A percentile compares a stretch with the other conserved stretches of the same genome.
Evolutionary conservation across 2,113 vertebrate genomes (phyloP).

Genomic region (Paralichthys olivaceus): DNA sequence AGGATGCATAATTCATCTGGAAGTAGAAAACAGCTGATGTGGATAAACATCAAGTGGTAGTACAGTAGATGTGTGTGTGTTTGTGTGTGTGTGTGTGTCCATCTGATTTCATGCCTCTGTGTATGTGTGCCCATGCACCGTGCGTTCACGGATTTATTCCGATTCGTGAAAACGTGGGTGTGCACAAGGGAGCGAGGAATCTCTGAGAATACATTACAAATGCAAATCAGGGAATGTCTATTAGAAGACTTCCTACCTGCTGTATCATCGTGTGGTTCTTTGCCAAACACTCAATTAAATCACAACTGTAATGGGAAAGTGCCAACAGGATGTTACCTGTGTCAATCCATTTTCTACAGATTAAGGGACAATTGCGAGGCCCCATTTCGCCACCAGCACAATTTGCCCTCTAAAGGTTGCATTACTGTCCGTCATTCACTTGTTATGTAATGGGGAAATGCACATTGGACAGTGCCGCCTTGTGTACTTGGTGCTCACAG

Average conservation of each 20-base stretch:
- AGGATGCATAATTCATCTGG: constrained; percentile 71
- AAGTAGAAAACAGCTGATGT: constrained; percentile 70
- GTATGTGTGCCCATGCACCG: neutral
- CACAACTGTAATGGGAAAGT: constrained; percentile 52
- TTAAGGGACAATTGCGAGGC: constrained; percentile 33
- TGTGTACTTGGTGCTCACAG: constrained; percentile 50
- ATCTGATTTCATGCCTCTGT: neutral
- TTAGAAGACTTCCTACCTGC: constrained; percentile 24
- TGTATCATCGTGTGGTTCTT: constrained; percentile 16
- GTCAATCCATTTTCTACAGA: constrained; percentile 62
- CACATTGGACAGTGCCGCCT: constrained; percentile 42
- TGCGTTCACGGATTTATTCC: constrained; percentile 12
- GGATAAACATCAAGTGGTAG: constrained; percentile 51
- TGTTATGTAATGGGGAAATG: constrained; percentile 66
- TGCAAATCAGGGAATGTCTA: constrained; percentile 54
- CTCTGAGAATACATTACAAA: constrained; percentile 54
- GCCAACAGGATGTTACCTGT: constrained; percentile 42
- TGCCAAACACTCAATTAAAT: constrained; percentile 63
- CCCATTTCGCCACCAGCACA: constrained; percentile 11
- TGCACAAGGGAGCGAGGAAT: constrained; percentile 17
- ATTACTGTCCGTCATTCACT: constrained; percentile 49
- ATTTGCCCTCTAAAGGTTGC: constrained; percentile 65
- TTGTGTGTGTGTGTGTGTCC: constrained; percentile 5
- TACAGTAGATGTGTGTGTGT: constrained; percentile 27
- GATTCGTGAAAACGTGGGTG: constrained; percentile 42